Conservation (phyloP, 2,888 invertebrate species). For the Lissocephala sabroskyi region DNA sequence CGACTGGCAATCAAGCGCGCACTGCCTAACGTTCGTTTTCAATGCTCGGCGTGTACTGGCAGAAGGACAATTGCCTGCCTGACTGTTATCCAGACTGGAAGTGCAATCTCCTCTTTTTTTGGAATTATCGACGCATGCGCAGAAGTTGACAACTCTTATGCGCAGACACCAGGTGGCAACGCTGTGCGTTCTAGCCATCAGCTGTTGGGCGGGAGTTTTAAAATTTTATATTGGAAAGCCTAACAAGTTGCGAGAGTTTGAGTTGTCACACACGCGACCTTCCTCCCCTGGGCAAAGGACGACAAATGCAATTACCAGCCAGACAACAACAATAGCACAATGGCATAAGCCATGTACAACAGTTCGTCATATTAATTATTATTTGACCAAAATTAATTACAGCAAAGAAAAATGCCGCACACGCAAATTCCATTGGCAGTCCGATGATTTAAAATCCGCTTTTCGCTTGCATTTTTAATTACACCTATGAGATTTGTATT, state of each 20-base stretch:
- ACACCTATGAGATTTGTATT: slow-evolving; percentile 10
- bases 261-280: slow-evolving; percentile 3
- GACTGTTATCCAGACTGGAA: background rate
- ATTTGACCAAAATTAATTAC: slow-evolving; percentile 44
- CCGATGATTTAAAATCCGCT: slow-evolving; percentile 14
- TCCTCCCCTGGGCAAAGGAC: slow-evolving; percentile 35
- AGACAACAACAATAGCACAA: slow-evolving; percentile 21
- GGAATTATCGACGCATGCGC: slow-evolving; percentile 44
- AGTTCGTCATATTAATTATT: slow-evolving; percentile 28
- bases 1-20: slow-evolving; percentile 23
- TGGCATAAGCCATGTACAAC: too few species aligned
- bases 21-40: slow-evolving; percentile 32
- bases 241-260: too few species aligned
- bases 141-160: slow-evolving; percentile 11
- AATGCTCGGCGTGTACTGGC: slow-evolving; percentile 57
- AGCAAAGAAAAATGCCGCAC: slow-evolving; percentile 15
- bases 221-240: too few species aligned
- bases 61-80: slow-evolving; percentile 3
- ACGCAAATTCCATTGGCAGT: background rate
- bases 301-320: slow-evolving; percentile 40
- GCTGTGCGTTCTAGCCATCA: slow-evolving; percentile 20
- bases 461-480: slow-evolving; percentile 17
- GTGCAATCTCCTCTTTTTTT: background rate
- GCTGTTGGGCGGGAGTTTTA: slow-evolving; percentile 33
- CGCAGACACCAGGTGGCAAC: slow-evolving; percentile 41